Base-by-base conservation (phyloP, 2,888 invertebrate genomes). In the Alloplasta piceator region DNA sequence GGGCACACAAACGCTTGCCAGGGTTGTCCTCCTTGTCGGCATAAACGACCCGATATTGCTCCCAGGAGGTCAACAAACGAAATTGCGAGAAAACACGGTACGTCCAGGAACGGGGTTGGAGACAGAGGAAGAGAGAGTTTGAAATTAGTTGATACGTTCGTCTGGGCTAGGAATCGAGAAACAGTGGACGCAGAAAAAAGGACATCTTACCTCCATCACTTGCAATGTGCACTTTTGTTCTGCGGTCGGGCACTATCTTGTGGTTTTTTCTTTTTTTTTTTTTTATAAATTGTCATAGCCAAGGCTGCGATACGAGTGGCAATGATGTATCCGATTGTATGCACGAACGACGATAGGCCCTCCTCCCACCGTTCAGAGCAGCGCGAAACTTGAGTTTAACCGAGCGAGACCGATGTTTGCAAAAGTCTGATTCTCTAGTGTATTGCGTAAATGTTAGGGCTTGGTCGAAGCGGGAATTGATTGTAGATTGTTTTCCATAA, bases 301-400 rank as follows among this genome's bases (percentile, higher is more conserved):
- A 63, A 80, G 76, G 76, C 76, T 72, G 12, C 38, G 12, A 64
- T 41, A 67, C 67, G 61, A 66, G 43, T 16, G 48, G 63, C 46
- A 63, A 89, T 88, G 86, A 90, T 90, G 3, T 26, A 90, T 90
- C 88, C 89, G 82, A 88, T 85, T 89, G 86, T 89, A 90, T 90
- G 90, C 90, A 91, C 89, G 89, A 90, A 85, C 87, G 85, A 86
- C 86, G 89, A 88, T 88, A 87, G 86, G 85, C 68, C 79, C 83
- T 78, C 77, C 72, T 64, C 26, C 26, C 26, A 2, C 26, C 26
- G 26, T 26, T 26, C 26, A 26, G 26, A 3, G 1, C 26, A 26
- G 26, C 3, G 26, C 26, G 26, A 48, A 5, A 48, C 48, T 48
- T n/a, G 80, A 78, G 72, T 78, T 83, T 84, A 85, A 86, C 85